Evolutionary conservation across 2,797 vertebrate genomes (phyloP).

Genomic region (Etheostoma perlongum): DNA sequence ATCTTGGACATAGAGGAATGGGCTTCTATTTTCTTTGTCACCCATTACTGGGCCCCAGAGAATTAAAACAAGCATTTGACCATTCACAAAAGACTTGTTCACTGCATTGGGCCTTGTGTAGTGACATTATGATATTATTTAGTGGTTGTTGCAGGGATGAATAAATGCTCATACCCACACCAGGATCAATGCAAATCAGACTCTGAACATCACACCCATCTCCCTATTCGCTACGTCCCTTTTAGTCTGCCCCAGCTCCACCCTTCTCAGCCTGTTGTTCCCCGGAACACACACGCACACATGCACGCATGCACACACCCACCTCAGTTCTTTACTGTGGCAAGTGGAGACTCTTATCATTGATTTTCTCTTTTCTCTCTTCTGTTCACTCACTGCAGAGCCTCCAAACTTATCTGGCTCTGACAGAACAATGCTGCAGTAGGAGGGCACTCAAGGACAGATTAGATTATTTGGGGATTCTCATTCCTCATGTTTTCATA

Average conservation of each 20-base stretch:
- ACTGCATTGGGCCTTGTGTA: not conserved
- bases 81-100: not conserved
- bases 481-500: conserved; percentile 68
- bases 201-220: not conserved
- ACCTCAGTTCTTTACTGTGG: conserved; percentile 63
- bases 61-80: conserved; percentile 14
- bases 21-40: conserved; percentile 32
- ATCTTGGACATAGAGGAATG: conserved; percentile 51
- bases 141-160: conserved; percentile 13
- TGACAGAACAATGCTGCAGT: conserved; percentile 77
- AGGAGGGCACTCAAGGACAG: conserved; percentile 82
- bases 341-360: conserved; percentile 80
- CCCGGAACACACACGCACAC: not conserved
- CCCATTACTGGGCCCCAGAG: conserved; percentile 16
- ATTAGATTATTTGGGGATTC: conserved; percentile 78
- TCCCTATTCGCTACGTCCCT: not conserved
- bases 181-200: conserved; percentile 20
- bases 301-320: not conserved
- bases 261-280: not conserved
- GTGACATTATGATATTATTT: conserved; percentile 9
- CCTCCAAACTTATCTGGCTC: conserved; percentile 77
- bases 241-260: conserved; percentile 10
- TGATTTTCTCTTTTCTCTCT: conserved; percentile 72
- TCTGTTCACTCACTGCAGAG: conserved; percentile 71
- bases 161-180: conserved; percentile 2